Evolutionary conservation across 2,888 invertebrate species (phyloP), one percentile per base, ranked within the genome.

Genomic region (Oxystoma pomonae): DNA sequence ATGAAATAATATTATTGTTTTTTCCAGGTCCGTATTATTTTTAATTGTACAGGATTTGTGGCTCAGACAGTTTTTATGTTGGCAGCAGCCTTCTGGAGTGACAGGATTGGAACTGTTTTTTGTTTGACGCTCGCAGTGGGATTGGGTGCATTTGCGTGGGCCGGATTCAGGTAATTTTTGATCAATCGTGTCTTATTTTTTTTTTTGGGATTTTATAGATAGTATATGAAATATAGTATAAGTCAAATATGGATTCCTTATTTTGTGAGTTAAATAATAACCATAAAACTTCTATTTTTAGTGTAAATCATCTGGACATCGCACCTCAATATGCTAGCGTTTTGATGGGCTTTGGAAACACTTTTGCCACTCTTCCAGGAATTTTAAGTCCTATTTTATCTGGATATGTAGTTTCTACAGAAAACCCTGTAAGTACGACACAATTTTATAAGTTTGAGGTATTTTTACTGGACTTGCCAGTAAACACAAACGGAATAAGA

Each of bases 61-160:
- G 79, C 82, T 0, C 95, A 96, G 84, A 91, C 94, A 0, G 81
- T 94, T 50, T 95, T 96, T 79, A 93, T 95, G 91, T 82, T 93
- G 65, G 83, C 87, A 0, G 91, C 94, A 12, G 92, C 93, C 1
- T 92, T 90, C 74, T 82, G 91, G 1, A 83, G 88, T 1, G 85
- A 90, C 16, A 82, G 84, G 0, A 68, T 67, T 17, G 86, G 87
- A 51, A 89, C 91, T 53, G 84, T 94, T n/a, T 83, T 88, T n/a
- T 94, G 88, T 76, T 85, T 96, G 35, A 92, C 94, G 0, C 84
- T 94, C 57, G 94, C 95, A 0, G 94, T 96, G 0, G 96, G 96
- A 0, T 82, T 95, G 0, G 96, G 96, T 0, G 93, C 95, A 0
- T 94, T 96, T 77, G 93, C 95, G 0, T 96, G 95, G 94, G 90